Percentiles rank a stretch among this genome's conserved stretches.
Evolutionary conservation across 2,113 vertebrate species (phyloP).

Genomic region (Carassius gibelio): DNA sequence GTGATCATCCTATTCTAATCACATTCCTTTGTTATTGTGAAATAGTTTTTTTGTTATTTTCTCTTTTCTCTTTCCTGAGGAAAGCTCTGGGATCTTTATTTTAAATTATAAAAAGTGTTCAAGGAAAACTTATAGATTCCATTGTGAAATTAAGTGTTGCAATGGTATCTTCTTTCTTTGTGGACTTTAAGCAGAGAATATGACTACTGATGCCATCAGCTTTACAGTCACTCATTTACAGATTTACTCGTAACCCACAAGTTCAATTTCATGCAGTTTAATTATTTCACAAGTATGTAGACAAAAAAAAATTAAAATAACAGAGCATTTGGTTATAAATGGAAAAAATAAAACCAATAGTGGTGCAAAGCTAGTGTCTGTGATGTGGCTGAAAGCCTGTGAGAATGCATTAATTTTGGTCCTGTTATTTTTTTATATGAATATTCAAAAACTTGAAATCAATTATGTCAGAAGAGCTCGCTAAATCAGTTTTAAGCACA

Average conservation of each 20-base stretch:
- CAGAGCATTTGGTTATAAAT: background rate
- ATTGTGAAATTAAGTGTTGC: slow-evolving; percentile 21
- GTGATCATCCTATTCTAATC: slow-evolving; percentile 48
- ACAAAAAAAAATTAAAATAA: background rate
- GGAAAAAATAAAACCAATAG: background rate
- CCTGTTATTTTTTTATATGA: slow-evolving; percentile 8
- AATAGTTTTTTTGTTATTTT: background rate
- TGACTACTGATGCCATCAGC: background rate
- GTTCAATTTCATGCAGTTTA: no score
- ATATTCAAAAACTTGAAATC: slow-evolving; percentile 17
- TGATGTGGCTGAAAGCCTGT: background rate
- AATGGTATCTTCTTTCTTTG: background rate
- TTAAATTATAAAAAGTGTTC: slow-evolving; percentile 25
- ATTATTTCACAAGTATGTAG: background rate
- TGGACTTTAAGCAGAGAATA: background rate
- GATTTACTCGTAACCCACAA: background rate
- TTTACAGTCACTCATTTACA: background rate
- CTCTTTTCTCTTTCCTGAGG: slow-evolving; percentile 47
- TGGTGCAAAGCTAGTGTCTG: background rate
- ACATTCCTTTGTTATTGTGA: no score
- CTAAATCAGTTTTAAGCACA: background rate
- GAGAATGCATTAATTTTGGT: slow-evolving; percentile 8
- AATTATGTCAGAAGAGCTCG: background rate
- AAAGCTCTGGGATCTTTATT: slow-evolving; percentile 48
- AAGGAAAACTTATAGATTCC: background rate